Base-by-base conservation (phyloP, 1,140 invertebrate genomes). In the Pygmarrhopalites habei region DNA sequence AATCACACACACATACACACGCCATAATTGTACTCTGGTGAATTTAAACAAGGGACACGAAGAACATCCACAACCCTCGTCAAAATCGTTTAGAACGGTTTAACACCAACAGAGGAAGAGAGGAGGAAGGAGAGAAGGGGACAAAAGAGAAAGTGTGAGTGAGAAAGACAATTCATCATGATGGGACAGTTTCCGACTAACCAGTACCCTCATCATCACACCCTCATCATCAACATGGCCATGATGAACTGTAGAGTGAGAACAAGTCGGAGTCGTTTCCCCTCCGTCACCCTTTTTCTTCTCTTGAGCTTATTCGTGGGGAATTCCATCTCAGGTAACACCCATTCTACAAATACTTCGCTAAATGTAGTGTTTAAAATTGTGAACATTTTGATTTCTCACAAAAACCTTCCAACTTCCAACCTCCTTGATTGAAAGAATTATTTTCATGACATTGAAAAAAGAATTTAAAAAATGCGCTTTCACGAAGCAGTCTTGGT, bases 251-350 rank as follows among this genome's bases (percentile, higher is more conserved):
- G n/a, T n/a, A n/a, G 2, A 35, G 15, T 15, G 32, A 35, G 32
- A 15, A 35, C 32, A 15, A 35, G 32, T 15, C 32, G 5, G 32
- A 30, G n/a, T 15, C 2, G 19, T 32, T n/a, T 19, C 23, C 44
- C 5, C 44, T 17, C 19, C 32, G 4, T 35, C 53, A 26, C 39
- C 57, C 17, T 21, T 26, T 68, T 68, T 62, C 66, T 68, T 32
- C 17, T 64, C 1, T 35, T 68, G 62, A 68, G 66, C 62, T 68
- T 68, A 68, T 64, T 49, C 57, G 62, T 68, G 21, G 66, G 66
- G 21, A 64, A 64, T 55, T 61, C 62, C 46, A 60, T 68, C 44
- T 64, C 62, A 56, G 66, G 66, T 68, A 30, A 35, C 44, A 44
- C 44, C 26, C 26, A 41, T 26, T 25, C 43, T 49, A 49, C 35